Conservation (phyloP, 1,140 invertebrate species). For the Coenobita brevimanus region DNA sequence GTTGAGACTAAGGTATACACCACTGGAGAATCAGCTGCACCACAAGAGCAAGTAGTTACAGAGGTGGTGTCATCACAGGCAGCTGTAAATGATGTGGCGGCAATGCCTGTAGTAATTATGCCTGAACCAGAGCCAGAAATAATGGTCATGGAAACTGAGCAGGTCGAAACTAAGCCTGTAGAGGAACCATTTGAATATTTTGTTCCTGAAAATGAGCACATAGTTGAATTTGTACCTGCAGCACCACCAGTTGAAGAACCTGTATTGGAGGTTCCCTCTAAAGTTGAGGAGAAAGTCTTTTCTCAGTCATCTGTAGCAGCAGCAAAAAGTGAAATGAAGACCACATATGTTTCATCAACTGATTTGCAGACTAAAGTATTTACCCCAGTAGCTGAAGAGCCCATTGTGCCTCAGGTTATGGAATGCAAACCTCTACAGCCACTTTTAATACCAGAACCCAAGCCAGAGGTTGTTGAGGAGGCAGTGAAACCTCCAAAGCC, state of each 20-base stretch:
- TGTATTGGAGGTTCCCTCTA: background rate
- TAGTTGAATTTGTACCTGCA: slow-evolving; percentile 43
- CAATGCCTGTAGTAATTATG: background rate
- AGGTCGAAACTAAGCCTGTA: background rate
- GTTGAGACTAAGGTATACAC: slow-evolving; percentile 60
- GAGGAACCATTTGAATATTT: slow-evolving; percentile 49
- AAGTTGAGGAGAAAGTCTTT: background rate
- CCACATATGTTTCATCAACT: slow-evolving; percentile 47
- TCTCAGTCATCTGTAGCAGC: slow-evolving; percentile 25
- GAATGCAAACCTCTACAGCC: slow-evolving; percentile 38
- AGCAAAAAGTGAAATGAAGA: slow-evolving; percentile 31
- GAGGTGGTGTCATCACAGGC: background rate
- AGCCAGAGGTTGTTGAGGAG: slow-evolving; percentile 42
- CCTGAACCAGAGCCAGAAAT: slow-evolving; percentile 18
- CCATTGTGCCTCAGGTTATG: background rate
- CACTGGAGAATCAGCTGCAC: slow-evolving; percentile 41
- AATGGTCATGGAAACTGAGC: background rate
- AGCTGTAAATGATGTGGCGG: background rate
- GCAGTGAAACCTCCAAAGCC: slow-evolving; percentile 75
- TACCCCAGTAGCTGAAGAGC: background rate
- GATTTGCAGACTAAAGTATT: slow-evolving; percentile 37
- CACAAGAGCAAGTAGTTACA: background rate
- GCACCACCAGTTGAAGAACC: slow-evolving; percentile 9
- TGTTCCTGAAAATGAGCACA: slow-evolving; percentile 44
- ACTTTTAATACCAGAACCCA: slow-evolving; percentile 41